phyloP scores from a whole-genome alignment of 1,140 invertebrate genomes.

The Mycetomoellerius zeteki region DNA sequence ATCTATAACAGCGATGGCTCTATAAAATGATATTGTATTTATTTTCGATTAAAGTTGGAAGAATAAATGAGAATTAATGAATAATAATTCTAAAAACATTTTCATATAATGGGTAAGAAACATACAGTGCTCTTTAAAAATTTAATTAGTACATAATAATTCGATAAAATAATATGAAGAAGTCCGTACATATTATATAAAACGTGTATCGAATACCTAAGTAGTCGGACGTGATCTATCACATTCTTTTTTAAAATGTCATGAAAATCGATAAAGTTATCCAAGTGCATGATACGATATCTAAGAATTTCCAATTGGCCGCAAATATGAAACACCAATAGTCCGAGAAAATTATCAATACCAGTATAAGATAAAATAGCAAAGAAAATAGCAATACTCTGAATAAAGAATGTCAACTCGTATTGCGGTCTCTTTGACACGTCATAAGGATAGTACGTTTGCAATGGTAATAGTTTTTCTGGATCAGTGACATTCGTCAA shows the following conservation, averaged over 20 bases:
- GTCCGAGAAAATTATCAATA: constrained; percentile 24
- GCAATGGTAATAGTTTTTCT: neutral
- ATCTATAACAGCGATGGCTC: constrained; percentile 40
- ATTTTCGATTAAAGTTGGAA: no score
- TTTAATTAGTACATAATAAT: no score
- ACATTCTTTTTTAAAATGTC: neutral
- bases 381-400: neutral
- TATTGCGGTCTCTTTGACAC: neutral
- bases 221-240: neutral
- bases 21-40: constrained; percentile 1
- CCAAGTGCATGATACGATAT: neutral
- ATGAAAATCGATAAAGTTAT: neutral
- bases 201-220: neutral
- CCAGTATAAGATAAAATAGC: neutral
- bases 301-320: constrained; percentile 37
- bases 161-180: no score
- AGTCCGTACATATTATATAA: no score
- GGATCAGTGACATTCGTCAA: neutral
- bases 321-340: constrained; percentile 27
- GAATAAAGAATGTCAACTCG: constrained; percentile 1
- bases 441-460: constrained; percentile 5
- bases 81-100: no score
- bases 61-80: no score
- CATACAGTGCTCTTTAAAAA: no score
- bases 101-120: no score